Base-by-base conservation (phyloP, 2,888 invertebrate species). In the Neelides folsomi region DNA sequence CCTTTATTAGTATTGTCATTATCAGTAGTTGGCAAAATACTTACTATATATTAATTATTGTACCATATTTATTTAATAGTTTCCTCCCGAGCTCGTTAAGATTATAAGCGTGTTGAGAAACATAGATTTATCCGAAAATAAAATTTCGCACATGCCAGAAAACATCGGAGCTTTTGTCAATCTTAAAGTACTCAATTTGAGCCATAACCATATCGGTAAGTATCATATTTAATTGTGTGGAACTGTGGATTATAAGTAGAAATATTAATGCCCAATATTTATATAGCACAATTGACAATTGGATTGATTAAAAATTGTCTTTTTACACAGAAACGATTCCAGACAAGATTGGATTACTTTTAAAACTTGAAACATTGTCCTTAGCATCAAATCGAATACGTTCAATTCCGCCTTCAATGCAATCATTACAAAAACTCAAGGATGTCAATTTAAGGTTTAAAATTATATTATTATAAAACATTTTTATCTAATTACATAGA, bases 71-170 rank as follows among this genome's bases (percentile, higher is more conserved):
- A 18, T 50, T 35, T 66, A 66, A 34, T 62, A 73, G 71, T 77
- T 85, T 68, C 84, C 85, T 36, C 71, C 72, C 20, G 80, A 80
- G 57, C 70, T 88, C 15, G 75, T 76, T 56, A 75, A 75, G 50
- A 73, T 86, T 47, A 77, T 79, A 15, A 75, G 77, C 58, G 71
- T 80, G 47, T 71, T 98, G 52, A 79, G 97, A 61, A 93, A 86
- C 38, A 73, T 98, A 57, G 94, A 98, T 71, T 70, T 98, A 49
- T 93, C 94, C 0, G 83, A 87, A 63, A 98, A 98, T 73, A 86
- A 83, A 69, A 81, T 98, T 65, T 71, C 77, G 9, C 57, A 60
- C 8, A 60, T 80, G 15, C 78, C 79, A 1, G 59, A 68, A 12
- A 69, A 70, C 51, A 73, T 80, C 53, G 74, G 73, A 39, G 64